Evolutionary conservation across 2,113 vertebrate genomes (phyloP), one percentile per base, ranked within the genome.

Genomic region (Arothron firmamentum): DNA sequence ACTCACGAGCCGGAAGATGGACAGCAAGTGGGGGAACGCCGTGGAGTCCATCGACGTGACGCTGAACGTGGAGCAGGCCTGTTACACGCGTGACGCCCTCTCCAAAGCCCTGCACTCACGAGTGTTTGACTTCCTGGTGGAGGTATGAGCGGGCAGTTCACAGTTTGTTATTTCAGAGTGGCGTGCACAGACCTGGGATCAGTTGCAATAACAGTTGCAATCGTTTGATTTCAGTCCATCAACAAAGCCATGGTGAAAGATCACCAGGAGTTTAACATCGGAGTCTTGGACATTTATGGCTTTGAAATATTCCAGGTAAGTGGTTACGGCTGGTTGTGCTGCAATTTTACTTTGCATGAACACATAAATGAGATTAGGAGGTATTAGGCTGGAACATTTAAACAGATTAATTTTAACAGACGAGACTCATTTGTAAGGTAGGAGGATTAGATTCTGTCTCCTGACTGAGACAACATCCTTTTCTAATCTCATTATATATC

Each of bases 261-360:
- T 67, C 93, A 94, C 2, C 92, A 98, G 82, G 95, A 97, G 66
- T 91, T 95, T 56, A 98, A 96, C 73, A 90, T 97, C 1, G 97
- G 97, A 0, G 97, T 99, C 56, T 84, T 98, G 69, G 97, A 99
- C 80, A 99, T 99, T 84, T 99, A 99, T 45, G 97, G 97, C 83
- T 99, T 99, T 92, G 97, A 99, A 90, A 99, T 99, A 85, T 99
- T 99, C 80, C 95, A 97, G 88, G 96, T 98, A 87, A 84, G 81
- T 72, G 16, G 38, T 70, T 57, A 38, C 34, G 31, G 5, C 5
- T 2, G 13, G 20, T 43, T 3, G 28, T 58, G 12, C 16, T n/a
- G 43, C 28, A 54, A 19, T 46, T 48, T 48, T 53, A 47, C 49
- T 41, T 28, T 58, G 57, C 56, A 55, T 48, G 48, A 25, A 55